Conservation (phyloP, 2,797 vertebrate genomes). For the Chloroceryle amazona region DNA sequence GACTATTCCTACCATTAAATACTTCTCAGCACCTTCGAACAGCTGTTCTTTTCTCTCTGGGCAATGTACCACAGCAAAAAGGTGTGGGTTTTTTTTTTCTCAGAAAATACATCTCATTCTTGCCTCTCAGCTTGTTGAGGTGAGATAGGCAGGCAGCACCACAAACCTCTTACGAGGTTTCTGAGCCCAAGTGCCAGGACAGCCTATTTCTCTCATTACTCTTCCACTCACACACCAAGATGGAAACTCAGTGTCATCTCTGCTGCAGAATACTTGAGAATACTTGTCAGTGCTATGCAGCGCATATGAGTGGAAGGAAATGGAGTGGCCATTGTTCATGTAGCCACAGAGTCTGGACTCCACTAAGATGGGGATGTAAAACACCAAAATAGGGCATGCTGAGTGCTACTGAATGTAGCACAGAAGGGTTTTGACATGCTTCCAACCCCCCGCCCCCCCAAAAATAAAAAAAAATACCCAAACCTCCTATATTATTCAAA, state of each 20-base stretch:
- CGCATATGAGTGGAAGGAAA: not conserved
- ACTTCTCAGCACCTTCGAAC: conserved; percentile 7
- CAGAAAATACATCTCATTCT: not conserved
- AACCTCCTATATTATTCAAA: conserved; percentile 1
- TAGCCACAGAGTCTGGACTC: conserved; percentile 23
- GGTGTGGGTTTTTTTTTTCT: not conserved
- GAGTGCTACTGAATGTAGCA: not conserved
- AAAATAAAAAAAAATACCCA: not conserved
- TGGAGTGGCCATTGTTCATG: not conserved
- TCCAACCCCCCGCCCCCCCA: not conserved
- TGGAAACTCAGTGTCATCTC: not conserved
- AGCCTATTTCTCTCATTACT: not conserved
- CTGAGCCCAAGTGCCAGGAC: not conserved
- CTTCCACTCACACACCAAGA: not conserved
- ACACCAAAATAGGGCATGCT: not conserved
- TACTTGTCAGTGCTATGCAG: not conserved
- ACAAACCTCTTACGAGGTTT: not conserved
- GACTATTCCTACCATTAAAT: not conserved
- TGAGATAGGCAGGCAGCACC: not conserved
- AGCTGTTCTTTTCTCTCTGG: not conserved
- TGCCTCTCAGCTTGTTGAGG: fast-evolving
- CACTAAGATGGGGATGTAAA: not conserved
- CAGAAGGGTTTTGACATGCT: not conserved
- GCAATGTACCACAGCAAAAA: not conserved
- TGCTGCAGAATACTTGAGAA: not conserved